Evolutionary conservation across 2,888 invertebrate species (phyloP).

Genomic region (Netelia fuscicornis): DNA sequence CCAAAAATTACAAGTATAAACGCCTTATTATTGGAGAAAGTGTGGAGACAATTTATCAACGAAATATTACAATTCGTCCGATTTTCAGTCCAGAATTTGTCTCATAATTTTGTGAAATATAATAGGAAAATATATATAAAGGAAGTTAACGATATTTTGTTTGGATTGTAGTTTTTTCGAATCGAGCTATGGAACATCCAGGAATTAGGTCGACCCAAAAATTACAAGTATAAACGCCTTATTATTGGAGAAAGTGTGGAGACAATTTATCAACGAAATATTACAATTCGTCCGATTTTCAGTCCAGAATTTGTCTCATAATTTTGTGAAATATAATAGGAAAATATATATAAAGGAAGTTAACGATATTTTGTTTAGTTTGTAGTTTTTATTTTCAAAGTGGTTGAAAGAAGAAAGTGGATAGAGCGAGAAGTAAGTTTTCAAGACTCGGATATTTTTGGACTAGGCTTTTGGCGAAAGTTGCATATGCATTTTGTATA

Average conservation of each 20-base stretch:
- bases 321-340: neutral
- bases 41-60: neutral
- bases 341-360: neutral
- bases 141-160: too few relatives aligned
- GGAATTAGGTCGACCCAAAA: too few relatives aligned
- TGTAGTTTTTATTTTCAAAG: too few relatives aligned
- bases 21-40: neutral
- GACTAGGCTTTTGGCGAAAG: neutral
- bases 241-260: neutral
- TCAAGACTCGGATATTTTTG: slow-evolving; percentile 31
- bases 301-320: neutral
- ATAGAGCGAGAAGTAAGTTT: slow-evolving; percentile 25
- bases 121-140: too few relatives aligned
- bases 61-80: neutral
- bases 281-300: neutral
- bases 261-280: neutral
- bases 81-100: neutral
- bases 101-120: neutral
- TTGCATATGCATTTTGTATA: neutral
- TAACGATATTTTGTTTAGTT: too few relatives aligned
- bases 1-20: neutral
- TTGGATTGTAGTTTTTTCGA: too few relatives aligned
- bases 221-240: neutral
- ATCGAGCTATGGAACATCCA: too few relatives aligned
- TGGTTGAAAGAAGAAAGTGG: neutral